A percentile compares a stretch with the other conserved stretches of the same genome.
Evolutionary conservation across 1,140 invertebrate genomes (phyloP).

Genomic region (Drosophila tani): DNA sequence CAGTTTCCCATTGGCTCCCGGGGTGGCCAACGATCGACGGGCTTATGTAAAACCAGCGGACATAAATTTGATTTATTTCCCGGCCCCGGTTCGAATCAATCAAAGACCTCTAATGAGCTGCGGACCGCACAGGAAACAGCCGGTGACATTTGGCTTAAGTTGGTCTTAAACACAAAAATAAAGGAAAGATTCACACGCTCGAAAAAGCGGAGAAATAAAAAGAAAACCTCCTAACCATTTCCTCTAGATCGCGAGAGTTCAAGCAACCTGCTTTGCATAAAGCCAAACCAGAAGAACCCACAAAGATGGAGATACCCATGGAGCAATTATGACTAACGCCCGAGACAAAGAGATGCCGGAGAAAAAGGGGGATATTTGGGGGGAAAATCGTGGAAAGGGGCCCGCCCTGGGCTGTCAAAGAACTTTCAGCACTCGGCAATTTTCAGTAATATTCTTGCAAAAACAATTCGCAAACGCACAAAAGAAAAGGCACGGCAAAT

Average conservation of each 20-base stretch:
- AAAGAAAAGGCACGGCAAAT: constrained; percentile 50
- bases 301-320: constrained; percentile 34
- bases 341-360: constrained; percentile 60
- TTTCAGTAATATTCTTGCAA: constrained; percentile 74
- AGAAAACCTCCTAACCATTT: constrained; percentile 10
- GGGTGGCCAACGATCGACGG: constrained; percentile 28
- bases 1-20: constrained; percentile 30
- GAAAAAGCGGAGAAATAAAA: constrained; percentile 14
- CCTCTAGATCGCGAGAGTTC: constrained; percentile 49
- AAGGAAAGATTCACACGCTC: constrained; percentile 66
- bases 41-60: constrained; percentile 48
- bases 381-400: neutral
- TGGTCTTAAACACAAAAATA: neutral
- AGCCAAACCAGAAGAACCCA: constrained; percentile 26
- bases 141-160: constrained; percentile 68
- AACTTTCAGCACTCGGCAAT: constrained; percentile 77
- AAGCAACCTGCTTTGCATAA: constrained; percentile 66
- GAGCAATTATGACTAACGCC: constrained; percentile 75
- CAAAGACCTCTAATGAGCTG: constrained; percentile 54
- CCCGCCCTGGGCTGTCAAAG: constrained; percentile 57
- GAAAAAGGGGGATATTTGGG: neutral
- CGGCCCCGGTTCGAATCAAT: constrained; percentile 60
- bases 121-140: constrained; percentile 63
- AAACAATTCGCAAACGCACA: constrained; percentile 59
- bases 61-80: constrained; percentile 81